Base-by-base conservation (phyloP, 2,888 invertebrate genomes). In the Theodoxus fluviatilis region DNA sequence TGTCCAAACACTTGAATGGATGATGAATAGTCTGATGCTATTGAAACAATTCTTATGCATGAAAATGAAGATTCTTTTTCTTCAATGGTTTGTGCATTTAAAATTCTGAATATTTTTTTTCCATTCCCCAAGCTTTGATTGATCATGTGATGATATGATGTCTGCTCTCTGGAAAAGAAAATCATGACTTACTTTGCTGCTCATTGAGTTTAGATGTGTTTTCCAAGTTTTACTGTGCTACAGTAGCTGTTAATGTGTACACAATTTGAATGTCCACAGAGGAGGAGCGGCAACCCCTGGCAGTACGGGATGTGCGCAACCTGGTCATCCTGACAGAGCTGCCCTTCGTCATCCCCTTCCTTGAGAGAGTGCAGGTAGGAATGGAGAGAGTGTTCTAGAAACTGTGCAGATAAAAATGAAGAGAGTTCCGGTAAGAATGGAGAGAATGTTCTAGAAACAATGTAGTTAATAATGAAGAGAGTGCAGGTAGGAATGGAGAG, bases 261-360 rank as follows among this genome's bases (percentile, higher is more conserved):
- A 33, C 0, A n/a, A n/a, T n/a, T n/a, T n/a, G n/a, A n/a, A n/a
- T n/a, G n/a, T n/a, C n/a, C n/a, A n/a, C 89, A 90, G 94, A 94
- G 78, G 93, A 93, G 74, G 86, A 85, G 40, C 92, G 93, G 0
- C 94, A 94, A 0, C 94, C 94, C 0, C 88, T 96, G 75, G 94
- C 95, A 0, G 94, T 94, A 6, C 93, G 93, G 75, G 96, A 97
- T 87, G 91, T 94, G 47, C 90, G 96, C 70, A 94, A 94, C 1
- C 90, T 96, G 59, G 94, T 95, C 0, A 92, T 98, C 73, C 88
- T 98, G 25, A 92, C 94, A 71, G 95, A 97, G 87, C 92, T 98
- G 74, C 98, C 98, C 0, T 99, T 98, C 88, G 92, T 96, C 18
- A 93, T 98, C 63, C 92, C 94, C 15, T 98, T 98, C 86, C 92